Evolutionary conservation across 2,113 vertebrate species (phyloP), one percentile per base, ranked within the genome.

Genomic region (Malurus cyaneus): DNA sequence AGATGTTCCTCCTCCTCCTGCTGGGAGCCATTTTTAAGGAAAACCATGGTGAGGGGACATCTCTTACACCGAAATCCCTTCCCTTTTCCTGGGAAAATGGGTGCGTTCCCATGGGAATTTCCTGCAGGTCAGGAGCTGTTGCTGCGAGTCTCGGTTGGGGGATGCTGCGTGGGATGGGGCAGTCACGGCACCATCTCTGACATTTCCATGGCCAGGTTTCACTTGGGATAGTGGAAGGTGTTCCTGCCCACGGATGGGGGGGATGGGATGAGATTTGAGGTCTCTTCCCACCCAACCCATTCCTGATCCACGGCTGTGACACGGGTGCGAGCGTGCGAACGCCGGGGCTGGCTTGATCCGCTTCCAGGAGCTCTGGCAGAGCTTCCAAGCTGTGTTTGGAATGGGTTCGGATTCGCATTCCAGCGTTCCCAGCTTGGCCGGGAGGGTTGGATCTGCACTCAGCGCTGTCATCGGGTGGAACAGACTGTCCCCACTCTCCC

Each of bases 231-330:
- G 59, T 5, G 34, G 2, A 6, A 72, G 31, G 4, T 50, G 57
- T 56, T 34, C 41, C 19, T 71, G 49, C 19, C n/a, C 19, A 1
- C 21, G 66, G 66, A 14, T 12, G 44, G 71, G 44, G 13, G 53
- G 36, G 31, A 17, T 39, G 39, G 39, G 39, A 39, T 39, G 39
- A 39, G 10, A 39, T 39, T 39, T 39, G 39, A 18, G 62, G 8
- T 25, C 62, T 53, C 62, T 69, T 44, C 62, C 72, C 53, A 31
- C 36, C 72, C 62, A 5, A 15, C 3, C 53, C 53, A 32, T 18
- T 14, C 72, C 5, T 0, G 32, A 23, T 32, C 83, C 73, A 5
- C 0, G 39, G 1, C 46, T 8, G 3, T 17, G 78, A 39, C 5
- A 5, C 11, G 28, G 76, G 18, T 3, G 11, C 21, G 8, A 80